Base-by-base conservation (phyloP, 2,113 vertebrate species). In the Xenopus borealis region DNA sequence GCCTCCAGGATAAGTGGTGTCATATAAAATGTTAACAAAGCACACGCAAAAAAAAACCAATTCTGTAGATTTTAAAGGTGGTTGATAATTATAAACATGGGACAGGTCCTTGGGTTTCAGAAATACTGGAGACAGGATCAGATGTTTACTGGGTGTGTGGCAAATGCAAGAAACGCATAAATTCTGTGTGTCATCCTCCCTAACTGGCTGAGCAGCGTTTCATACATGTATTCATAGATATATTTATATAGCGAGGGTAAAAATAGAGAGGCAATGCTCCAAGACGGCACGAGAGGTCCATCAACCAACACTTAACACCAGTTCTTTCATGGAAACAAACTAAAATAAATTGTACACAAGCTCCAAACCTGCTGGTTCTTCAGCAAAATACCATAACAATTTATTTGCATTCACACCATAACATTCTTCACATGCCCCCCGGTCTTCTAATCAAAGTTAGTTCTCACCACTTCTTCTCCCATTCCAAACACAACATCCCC, bases 361-460 rank as follows among this genome's bases (percentile, higher is more conserved):
- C 40, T 73, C 53, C 55, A 67, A 67, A 66, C 30, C 12, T 58
- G n/a, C 20, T 67, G 53, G 17, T 67, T 75, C 30, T 45, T 33
- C 61, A 77, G 33, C 59, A 77, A 64, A 70, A 77, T 55, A 55
- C 17, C 12, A 12, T 47, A 73, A 59, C 44, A 64, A 64, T 75
- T 77, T 77, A 77, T 70, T 77, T 64, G 27, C 66, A 77, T 77
- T 77, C 67, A 70, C 59, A 64, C 66, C 33, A 33, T 62, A 27
- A 77, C 74, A 77, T 77, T 52, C 33, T 30, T 62, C 58, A 61
- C 19, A 40, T 11, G n/a, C 19, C 59, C 55, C 27, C 20, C 33
- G 6, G 8, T 27, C 64, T 16, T 30, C 13, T 64, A 53, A 77
- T 18, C n/a, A 33, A 77, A 64, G 50, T 19, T 57, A 53, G 19